Evolutionary conservation across 2,888 invertebrate genomes (phyloP), one percentile per base, ranked within the genome.

Genomic region (Pristionchus arcanus): DNA sequence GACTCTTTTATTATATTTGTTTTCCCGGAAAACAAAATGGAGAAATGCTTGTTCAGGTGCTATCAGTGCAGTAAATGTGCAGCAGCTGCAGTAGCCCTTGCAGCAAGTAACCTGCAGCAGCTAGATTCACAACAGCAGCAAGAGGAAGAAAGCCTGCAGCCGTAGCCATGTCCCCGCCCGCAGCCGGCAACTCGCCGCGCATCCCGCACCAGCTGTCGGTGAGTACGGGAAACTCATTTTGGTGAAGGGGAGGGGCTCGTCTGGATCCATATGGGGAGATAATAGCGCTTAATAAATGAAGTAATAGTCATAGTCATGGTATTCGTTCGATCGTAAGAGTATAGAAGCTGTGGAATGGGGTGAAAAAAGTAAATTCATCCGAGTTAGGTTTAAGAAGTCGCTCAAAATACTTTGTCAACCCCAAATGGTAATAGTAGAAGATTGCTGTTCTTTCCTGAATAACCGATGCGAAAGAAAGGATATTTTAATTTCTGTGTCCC

Each of bases 151-250:
- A 9, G 42, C 42, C 42, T 7, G 42, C 42, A 49, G 42, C 42
- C 42, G 84, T 21, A 19, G 53, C 5, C 28, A 66, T 55, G 49
- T 74, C 74, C 19, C 88, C 86, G 15, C 86, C 86, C 16, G 25
- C 66, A 34, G 63, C 86, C 49, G 28, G 31, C 37, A 66, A 86
- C 49, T 86, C 86, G 25, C 86, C 86, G 13, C 63, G 86, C 15
- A 37, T 86, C 28, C 86, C 86, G 55, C 86, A 86, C 28, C 86
- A 86, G 49, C 42, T 86, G 31, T 86, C 86, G 66, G 86, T 86
- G 53, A 86, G 84, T 25, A 53, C 4, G 63, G 25, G 63, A 63
- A 15, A 21, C n/a, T n/a, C n/a, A n/a, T n/a, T n/a, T n/a, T n/a
- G n/a, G n/a, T n/a, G n/a, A n/a, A n/a, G n/a, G n/a, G n/a, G n/a